Base-by-base conservation (phyloP, 2,797 vertebrate genomes). In the Chromis chromis region DNA sequence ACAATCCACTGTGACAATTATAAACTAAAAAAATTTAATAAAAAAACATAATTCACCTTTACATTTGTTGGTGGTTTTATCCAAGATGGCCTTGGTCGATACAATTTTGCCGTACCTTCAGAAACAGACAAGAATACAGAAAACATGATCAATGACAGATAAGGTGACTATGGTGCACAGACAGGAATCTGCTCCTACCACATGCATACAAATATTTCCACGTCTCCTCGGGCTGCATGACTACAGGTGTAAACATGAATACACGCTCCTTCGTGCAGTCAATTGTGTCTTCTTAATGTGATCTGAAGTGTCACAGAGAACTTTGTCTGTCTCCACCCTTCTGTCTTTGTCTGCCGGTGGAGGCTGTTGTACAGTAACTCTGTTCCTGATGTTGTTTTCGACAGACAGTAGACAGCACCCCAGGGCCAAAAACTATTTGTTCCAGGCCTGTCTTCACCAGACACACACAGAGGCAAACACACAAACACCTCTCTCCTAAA, bases 51-150 rank as follows among this genome's bases (percentile, higher is more conserved):
- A 12, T 60, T 81, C 79, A 97, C 97, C 97, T 97, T 98, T 99
- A 93, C 97, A 99, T 86, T 97, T 98, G 90, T 97, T 98, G 83
- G 97, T 98, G 22, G 96, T 97, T 94, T 98, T 99, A 86, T 99
- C 97, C 93, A 98, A 89, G 79, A 98, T 98, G 89, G 97, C 97
- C 86, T 98, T 98, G 25, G 97, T 98, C 50, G 97, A 99, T 75
- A 99, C 97, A 36, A 99, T 99, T 92, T 98, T 99, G 86, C 97
- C 97, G 36, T 98, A 98, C 73, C 97, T 98, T 76, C 0, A 40
- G 62, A 60, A 40, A 76, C 39, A 85, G 63, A 85, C 21, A 79
- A 58, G 17, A 71, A 74, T 1, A 53, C 8, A 76, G 55, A 57
- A 56, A 67, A 65, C 52, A 59, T 49, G 33, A 71, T 80, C 40